These are phyloP conservation scores for Nemurella pictetii DNA, from an alignment of 2,888 invertebrate genomes.

Conservation along the genomic window DNA sequence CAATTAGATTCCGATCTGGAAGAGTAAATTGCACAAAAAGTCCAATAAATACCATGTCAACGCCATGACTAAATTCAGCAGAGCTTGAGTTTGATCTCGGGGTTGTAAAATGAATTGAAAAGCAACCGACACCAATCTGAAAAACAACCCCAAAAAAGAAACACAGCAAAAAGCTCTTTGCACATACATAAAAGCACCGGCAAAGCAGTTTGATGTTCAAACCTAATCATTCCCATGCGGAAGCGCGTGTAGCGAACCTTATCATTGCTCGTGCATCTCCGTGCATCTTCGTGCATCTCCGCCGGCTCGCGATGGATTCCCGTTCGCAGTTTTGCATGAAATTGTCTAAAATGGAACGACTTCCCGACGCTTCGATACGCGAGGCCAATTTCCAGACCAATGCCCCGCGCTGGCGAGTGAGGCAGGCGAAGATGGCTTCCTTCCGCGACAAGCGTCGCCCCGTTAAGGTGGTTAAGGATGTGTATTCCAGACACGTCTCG, in stretches of 20 bases:
- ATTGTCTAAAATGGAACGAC: background rate
- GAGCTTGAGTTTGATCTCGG: too few relatives aligned
- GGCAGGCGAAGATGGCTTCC: background rate
- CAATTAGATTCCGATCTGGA: background rate
- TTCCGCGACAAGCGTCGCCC: background rate
- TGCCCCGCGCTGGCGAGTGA: background rate
- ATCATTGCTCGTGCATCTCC: background rate
- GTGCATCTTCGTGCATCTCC: background rate
- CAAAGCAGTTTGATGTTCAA: background rate
- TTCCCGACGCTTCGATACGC: background rate
- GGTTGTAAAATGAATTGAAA: too few relatives aligned
- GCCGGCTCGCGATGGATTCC: background rate
- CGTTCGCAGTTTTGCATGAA: background rate
- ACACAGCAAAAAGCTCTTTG: background rate
- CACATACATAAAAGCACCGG: too few relatives aligned
- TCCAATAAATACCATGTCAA: background rate
- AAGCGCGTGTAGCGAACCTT: background rate
- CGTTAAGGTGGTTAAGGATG: conserved; percentile 15
- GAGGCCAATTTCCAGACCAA: background rate
- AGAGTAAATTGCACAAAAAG: background rate
- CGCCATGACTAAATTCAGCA: too few relatives aligned
- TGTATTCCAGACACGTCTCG: conserved; percentile 13
- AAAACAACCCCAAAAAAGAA: background rate
- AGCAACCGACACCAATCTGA: background rate
- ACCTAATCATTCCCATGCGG: background rate